Evolutionary conservation across 2,888 invertebrate genomes (phyloP).

Genomic region (Meliscaeva auricollis): DNA sequence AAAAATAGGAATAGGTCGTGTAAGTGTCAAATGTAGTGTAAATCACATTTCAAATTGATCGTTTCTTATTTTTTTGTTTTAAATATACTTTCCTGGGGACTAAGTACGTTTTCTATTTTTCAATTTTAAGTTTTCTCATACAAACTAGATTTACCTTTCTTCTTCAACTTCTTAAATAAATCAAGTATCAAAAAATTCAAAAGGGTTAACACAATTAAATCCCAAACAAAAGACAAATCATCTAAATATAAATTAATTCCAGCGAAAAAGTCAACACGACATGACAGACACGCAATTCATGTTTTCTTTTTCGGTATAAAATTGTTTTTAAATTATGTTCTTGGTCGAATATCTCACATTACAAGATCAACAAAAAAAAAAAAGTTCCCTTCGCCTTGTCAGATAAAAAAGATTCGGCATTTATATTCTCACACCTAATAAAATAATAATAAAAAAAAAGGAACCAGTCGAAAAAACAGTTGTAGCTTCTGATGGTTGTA

Average conservation of each 20-base stretch:
- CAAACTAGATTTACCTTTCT: neutral
- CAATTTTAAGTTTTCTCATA: no score
- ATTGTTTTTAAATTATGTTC: conserved; percentile 16
- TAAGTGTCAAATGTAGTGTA: no score
- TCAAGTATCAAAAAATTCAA: neutral
- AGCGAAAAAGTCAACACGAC: conserved; percentile 32
- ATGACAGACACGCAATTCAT: conserved; percentile 22
- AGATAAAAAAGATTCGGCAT: conserved; percentile 50
- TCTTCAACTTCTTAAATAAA: neutral
- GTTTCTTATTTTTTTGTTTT: no score
- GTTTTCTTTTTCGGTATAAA: no score
- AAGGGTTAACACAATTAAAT: conserved; percentile 8
- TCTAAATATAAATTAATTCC: conserved; percentile 1
- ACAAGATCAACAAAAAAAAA: neutral
- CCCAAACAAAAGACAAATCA: conserved; percentile 38
- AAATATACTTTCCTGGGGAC: no score
- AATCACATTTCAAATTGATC: no score
- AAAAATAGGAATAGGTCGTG: no score
- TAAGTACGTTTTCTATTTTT: no score
- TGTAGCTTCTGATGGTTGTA: conserved; percentile 51
- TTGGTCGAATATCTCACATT: conserved; percentile 34
- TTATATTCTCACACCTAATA: conserved; percentile 65
- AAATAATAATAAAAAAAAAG: conserved; percentile 26
- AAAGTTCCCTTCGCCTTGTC: conserved; percentile 25
- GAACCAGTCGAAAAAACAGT: conserved; percentile 2